phyloP scores from a whole-genome alignment of 2,888 invertebrate species.

The Syrphus vitripennis region DNA sequence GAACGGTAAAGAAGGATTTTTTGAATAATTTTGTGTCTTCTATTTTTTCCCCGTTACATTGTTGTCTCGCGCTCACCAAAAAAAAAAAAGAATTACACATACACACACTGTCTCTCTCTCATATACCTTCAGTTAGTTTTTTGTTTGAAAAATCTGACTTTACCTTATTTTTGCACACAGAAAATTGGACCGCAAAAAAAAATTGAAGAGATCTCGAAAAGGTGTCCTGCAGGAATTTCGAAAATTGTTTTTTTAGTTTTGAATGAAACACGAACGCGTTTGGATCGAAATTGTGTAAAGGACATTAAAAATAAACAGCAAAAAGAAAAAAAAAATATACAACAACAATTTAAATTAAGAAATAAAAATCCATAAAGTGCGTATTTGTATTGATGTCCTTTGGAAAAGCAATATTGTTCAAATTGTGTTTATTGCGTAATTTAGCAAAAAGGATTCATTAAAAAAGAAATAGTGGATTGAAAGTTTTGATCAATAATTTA shows the following conservation, averaged over 20 bases:
- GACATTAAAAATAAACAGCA: constrained; percentile 30
- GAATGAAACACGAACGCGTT: constrained; percentile 80
- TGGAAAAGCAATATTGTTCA: background rate
- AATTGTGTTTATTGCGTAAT: constrained; percentile 3
- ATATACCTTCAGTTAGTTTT: constrained; percentile 10
- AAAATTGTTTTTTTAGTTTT: constrained; percentile 78
- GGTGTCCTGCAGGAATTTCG: constrained; percentile 73
- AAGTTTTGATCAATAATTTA: background rate
- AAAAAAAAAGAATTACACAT: background rate
- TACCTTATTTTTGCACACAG: constrained; percentile 57
- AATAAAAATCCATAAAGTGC: constrained; percentile 18
- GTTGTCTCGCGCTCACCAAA: constrained; percentile 6
- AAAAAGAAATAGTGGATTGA: background rate
- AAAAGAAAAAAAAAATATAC: too few relatives aligned
- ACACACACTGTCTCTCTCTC: constrained; percentile 22
- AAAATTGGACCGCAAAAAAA: constrained; percentile 16
- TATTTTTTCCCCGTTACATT: constrained; percentile 17
- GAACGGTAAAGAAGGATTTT: constrained; percentile 50
- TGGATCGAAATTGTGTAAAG: constrained; percentile 73
- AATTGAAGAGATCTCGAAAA: constrained; percentile 24
- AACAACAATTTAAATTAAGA: background rate
- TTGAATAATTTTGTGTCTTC: constrained; percentile 3
- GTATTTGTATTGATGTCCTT: constrained; percentile 41
- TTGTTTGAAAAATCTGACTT: constrained; percentile 20
- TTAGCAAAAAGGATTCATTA: background rate